phyloP scores from a whole-genome alignment of 2,113 vertebrate species.

The Stigmatopora argus region DNA sequence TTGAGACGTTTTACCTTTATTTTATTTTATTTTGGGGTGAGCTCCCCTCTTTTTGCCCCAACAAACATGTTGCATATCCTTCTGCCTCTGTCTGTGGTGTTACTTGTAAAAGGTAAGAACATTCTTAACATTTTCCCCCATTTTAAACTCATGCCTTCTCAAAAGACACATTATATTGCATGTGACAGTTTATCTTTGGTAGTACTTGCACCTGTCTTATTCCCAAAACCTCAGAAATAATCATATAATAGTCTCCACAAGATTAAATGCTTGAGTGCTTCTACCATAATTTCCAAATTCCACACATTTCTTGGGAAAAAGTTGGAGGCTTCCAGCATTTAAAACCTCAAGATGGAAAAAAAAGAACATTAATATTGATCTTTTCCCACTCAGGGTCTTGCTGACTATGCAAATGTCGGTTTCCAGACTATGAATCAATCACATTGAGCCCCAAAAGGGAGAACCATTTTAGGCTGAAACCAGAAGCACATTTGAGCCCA shows the following conservation, averaged over 20 bases:
- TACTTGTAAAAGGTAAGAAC: conserved; percentile 69
- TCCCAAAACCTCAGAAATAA: conserved; percentile 10
- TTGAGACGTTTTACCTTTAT: conserved; percentile 15
- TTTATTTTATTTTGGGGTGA: conserved; percentile 17
- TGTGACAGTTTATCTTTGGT: neutral
- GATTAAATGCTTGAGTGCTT: neutral
- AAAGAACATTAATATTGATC: neutral
- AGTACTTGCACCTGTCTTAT: conserved; percentile 20
- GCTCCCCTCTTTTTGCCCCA: conserved; percentile 20
- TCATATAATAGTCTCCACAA: conserved; percentile 35
- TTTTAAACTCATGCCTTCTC: neutral
- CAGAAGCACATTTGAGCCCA: conserved; percentile 18
- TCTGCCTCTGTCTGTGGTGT: conserved; percentile 51
- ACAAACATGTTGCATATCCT: conserved; percentile 72
- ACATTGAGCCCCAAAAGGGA: conserved; percentile 18
- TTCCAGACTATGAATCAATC: conserved; percentile 25
- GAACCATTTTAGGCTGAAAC: conserved; percentile 23
- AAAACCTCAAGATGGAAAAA: neutral
- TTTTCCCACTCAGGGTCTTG: neutral
- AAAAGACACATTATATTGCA: neutral
- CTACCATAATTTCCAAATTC: neutral
- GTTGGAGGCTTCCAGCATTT: neutral
- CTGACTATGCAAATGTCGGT: conserved; percentile 10
- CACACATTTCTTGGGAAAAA: conserved; percentile 27
- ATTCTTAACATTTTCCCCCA: conserved; percentile 8